Evolutionary conservation across 1,140 invertebrate genomes (phyloP), one percentile per base, ranked within the genome.

Genomic region (Drosophila kepulauana): DNA sequence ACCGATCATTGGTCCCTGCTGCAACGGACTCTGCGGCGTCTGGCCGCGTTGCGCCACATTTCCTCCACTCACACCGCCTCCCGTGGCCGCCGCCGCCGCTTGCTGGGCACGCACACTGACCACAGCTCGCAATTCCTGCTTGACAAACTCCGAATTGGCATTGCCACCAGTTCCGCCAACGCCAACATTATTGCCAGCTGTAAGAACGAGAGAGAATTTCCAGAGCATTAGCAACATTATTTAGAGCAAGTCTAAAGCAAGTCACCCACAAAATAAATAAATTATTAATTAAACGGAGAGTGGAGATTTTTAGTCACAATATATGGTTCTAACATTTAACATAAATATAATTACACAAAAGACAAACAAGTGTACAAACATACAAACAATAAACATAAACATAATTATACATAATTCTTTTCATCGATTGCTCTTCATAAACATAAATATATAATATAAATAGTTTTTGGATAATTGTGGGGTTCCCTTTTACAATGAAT

Each of bases 81-180:
- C 81, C 1, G 81, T 77, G 13, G 76, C 79, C 13, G 84, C 85
- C n/a, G 82, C 86, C 1, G 88, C 84, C 33, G 82, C 82, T 71
- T 95, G 94, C 72, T 95, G 95, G 11, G 96, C 96, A 82, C 97
- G 94, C 33, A 96, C 97, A 75, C 96, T 97, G 66, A 98, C 97
- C 67, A 97, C 95, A 15, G 97, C 97, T 82, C 97, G 94, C 78
- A 98, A 94, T 93, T 98, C 97, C 94, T 98, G 97, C 87, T 97
- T 95, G 70, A 98, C 97, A 93, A 96, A 98, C 92, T 98, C 97
- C 6, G 95, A 95, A 15, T 82, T 79, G 54, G 81, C 80, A 78
- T 78, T 92, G 54, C 89, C 91, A 28, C 86, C 88, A 52, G 64
- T 16, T 2, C 68, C 77, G 16, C 33, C 58, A 16, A 56, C 81